phyloP scores from a whole-genome alignment of 2,797 vertebrate species.

The Oreochromis mossambicus region DNA sequence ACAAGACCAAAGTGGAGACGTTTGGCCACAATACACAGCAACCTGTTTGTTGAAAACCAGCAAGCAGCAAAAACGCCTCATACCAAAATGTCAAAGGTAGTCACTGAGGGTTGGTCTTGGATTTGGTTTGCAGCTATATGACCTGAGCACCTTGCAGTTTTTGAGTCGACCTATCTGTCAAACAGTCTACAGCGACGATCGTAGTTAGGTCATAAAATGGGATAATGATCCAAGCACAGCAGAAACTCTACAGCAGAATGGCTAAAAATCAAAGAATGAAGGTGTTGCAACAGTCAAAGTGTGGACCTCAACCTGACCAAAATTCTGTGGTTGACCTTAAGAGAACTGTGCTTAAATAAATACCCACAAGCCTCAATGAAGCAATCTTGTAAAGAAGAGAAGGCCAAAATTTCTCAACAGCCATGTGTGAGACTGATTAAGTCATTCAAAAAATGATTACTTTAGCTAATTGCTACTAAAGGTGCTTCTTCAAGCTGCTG shows the following conservation, averaged over 20 bases:
- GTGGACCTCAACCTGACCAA: not conserved
- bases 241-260: not conserved
- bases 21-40: not conserved
- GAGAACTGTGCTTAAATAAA: not conserved
- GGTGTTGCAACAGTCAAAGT: not conserved
- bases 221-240: not conserved
- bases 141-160: not conserved
- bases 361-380: not conserved
- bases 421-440: not conserved
- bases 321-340: not conserved
- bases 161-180: not conserved
- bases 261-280: not conserved
- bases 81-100: not conserved
- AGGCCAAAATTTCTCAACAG: not conserved
- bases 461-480: not conserved
- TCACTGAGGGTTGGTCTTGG: not conserved
- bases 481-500: not conserved
- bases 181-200: not conserved
- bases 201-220: not conserved
- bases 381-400: not conserved
- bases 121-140: not conserved
- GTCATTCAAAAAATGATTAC: not conserved
- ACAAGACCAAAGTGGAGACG: not conserved
- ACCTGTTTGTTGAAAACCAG: not conserved
- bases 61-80: not conserved